Conservation (phyloP, 2,113 vertebrate species). For the Morone saxatilis region DNA sequence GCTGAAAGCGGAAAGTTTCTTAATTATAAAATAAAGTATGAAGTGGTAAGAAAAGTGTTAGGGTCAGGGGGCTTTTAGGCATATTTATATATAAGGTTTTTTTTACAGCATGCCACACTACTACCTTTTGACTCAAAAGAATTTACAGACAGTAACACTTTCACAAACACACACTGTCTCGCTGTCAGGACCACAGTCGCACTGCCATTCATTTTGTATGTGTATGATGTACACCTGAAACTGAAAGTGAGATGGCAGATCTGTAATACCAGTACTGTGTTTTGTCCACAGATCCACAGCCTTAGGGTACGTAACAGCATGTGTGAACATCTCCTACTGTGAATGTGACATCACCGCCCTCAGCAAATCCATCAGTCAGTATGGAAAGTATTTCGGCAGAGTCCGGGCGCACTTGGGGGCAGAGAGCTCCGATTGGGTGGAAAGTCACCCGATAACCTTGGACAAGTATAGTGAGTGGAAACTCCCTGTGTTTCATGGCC, state of each 20-base stretch:
- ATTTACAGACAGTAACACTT: too few species aligned
- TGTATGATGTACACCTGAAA: background rate
- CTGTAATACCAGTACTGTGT: background rate
- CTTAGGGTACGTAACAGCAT: fast-evolving
- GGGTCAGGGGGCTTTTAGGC: too few species aligned
- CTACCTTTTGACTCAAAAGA: too few species aligned
- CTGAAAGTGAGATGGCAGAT: background rate
- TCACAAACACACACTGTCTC: too few species aligned
- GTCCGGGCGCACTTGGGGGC: conserved; percentile 51
- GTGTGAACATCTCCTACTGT: conserved; percentile 46
- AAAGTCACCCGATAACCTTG: conserved; percentile 3
- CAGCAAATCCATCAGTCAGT: background rate
- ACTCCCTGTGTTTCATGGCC: background rate
- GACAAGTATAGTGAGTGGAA: conserved; percentile 74
- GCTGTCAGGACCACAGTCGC: too few species aligned
- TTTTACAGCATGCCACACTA: too few species aligned
- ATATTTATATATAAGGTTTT: too few species aligned
- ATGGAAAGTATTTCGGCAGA: conserved; percentile 49
- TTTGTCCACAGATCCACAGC: background rate
- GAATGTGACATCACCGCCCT: conserved; percentile 68
- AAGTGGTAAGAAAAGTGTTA: too few species aligned
- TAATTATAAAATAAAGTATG: too few species aligned
- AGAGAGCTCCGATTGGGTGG: conserved; percentile 70
- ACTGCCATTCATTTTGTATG: too few species aligned
- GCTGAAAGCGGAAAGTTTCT: too few species aligned